Conservation (phyloP, 2,888 invertebrate species). For the Platycheirus albimanus region DNA sequence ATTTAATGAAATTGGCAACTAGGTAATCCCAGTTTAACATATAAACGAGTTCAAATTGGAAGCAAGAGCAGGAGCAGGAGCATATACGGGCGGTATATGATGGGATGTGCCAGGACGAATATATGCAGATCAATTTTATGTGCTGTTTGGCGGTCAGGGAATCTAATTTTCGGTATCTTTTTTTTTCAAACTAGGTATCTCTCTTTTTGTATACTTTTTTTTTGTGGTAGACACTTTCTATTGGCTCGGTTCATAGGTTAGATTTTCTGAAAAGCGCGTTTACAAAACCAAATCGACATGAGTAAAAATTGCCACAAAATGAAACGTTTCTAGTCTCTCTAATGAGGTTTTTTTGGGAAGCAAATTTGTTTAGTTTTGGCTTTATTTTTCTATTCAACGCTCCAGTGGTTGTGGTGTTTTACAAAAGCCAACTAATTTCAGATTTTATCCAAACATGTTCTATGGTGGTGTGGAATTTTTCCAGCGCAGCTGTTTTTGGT, state of each 20-base stretch:
- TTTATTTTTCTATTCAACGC: slow-evolving; percentile 12
- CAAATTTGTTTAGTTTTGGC: slow-evolving; percentile 34
- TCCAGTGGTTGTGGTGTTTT: slow-evolving; percentile 37
- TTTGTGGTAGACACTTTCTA: slow-evolving; percentile 28
- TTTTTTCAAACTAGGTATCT: slow-evolving; percentile 4
- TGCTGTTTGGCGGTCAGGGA: slow-evolving; percentile 71
- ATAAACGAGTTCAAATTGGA: slow-evolving; percentile 67
- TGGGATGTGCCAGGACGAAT: slow-evolving; percentile 46
- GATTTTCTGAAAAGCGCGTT: slow-evolving; percentile 26
- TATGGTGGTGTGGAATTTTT: slow-evolving; percentile 39
- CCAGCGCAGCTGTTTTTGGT: slow-evolving; percentile 40
- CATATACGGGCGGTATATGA: too few relatives aligned
- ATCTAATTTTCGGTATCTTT: slow-evolving; percentile 53
- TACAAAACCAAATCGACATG: slow-evolving; percentile 62
- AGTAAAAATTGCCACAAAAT: slow-evolving; percentile 64
- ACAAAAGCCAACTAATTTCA: slow-evolving; percentile 66
- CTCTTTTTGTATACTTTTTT: neutral
- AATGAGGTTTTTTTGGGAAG: slow-evolving; percentile 63
- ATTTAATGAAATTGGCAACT: slow-evolving; percentile 73
- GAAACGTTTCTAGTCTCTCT: slow-evolving; percentile 65
- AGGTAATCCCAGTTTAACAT: slow-evolving; percentile 74
- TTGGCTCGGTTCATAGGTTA: neutral
- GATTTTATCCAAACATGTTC: slow-evolving; percentile 67
- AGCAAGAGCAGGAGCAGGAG: neutral
- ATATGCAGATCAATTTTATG: slow-evolving; percentile 72